Evolutionary conservation across 2,113 vertebrate species (phyloP).

Genomic region (Pomatorhinus ruficollis): DNA sequence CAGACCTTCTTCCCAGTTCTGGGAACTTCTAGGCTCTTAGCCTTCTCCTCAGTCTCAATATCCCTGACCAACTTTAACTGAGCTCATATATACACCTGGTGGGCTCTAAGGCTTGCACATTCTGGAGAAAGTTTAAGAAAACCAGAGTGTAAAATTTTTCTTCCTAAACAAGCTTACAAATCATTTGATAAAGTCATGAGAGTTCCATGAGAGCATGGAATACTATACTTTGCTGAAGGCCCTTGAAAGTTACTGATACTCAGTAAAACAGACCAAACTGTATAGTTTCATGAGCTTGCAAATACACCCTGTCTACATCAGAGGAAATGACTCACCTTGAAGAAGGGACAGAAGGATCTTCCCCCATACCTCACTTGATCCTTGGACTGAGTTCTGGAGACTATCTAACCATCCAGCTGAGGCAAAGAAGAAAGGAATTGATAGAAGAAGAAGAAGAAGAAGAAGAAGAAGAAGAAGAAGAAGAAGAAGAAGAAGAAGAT

Average conservation of each 20-base stretch:
- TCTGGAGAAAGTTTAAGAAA: background rate
- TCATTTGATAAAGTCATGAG: background rate
- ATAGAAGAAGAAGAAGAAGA: background rate
- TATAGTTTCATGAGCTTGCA: background rate
- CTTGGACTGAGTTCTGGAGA: background rate
- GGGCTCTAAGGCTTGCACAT: background rate
- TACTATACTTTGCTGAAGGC: background rate
- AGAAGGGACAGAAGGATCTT: background rate
- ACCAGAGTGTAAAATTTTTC: fast-evolving
- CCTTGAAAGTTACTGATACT: background rate
- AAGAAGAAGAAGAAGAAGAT: background rate
- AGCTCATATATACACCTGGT: background rate
- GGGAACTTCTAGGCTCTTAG: background rate
- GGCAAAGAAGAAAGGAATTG: background rate
- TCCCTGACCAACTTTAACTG: background rate
- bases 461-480: background rate
- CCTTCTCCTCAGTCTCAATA: background rate
- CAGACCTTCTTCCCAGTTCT: background rate
- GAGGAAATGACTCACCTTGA: background rate
- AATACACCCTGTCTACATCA: background rate
- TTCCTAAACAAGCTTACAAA: background rate
- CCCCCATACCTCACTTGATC: fast-evolving
- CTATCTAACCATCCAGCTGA: background rate
- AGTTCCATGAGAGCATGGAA: background rate
- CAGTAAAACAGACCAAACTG: background rate